Percentiles rank a stretch among this genome's conserved stretches.
Conservation (phyloP, 1,140 invertebrate genomes). For the Hermatobates lingyangjiaoensis region DNA sequence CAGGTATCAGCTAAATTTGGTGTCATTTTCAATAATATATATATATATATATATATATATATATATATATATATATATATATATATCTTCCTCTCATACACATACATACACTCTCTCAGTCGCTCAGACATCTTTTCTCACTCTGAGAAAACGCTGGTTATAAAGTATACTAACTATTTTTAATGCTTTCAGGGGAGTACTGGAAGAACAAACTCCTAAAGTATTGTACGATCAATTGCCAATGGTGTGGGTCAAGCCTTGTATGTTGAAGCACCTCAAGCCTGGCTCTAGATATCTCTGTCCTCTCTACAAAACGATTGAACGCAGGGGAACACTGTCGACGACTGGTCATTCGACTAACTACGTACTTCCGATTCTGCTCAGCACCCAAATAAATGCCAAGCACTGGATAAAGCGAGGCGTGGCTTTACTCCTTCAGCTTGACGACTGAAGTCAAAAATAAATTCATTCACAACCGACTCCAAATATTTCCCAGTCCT, state of each 20-base stretch:
- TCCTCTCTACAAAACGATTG: conserved; percentile 75
- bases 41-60: background rate
- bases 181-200: conserved; percentile 22
- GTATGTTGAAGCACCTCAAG: conserved; percentile 18
- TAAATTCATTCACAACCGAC: too few species aligned
- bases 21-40: background rate
- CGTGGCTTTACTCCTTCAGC: conserved; percentile 64
- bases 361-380: conserved; percentile 59
- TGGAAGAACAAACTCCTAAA: conserved; percentile 66
- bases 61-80: background rate
- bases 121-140: background rate
- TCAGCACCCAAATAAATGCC: conserved; percentile 44
- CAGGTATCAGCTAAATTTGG: too few species aligned
- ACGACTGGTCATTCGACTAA: conserved; percentile 86
- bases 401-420: conserved; percentile 78
- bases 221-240: conserved; percentile 63
- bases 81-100: background rate
- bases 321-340: conserved; percentile 57
- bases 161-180: conserved; percentile 1
- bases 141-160: background rate
- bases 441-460: conserved; percentile 47
- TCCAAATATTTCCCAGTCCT: too few species aligned
- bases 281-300: conserved; percentile 45
- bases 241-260: conserved; percentile 39
- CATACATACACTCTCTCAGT: background rate